Conservation (phyloP, 2,888 invertebrate genomes). For the Agrenia bidenticulata region DNA sequence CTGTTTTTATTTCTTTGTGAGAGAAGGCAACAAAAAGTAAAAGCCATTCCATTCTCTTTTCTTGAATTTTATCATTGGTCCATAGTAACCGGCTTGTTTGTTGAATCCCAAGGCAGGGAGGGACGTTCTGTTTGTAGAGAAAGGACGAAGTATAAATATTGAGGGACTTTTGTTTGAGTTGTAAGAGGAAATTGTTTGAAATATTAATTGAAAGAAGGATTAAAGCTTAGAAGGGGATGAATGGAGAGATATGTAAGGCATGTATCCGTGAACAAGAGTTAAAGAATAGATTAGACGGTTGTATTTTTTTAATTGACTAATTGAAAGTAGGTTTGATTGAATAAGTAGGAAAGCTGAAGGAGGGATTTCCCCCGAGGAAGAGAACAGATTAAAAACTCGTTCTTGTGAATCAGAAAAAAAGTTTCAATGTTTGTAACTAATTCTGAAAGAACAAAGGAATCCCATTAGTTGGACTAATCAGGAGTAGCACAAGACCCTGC, state of each 20-base stretch:
- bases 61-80: too few relatives aligned
- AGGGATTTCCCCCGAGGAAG: slow-evolving; percentile 1
- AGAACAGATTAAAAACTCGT: slow-evolving; percentile 3
- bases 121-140: slow-evolving; percentile 3
- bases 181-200: background rate
- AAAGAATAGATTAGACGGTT: slow-evolving; percentile 9
- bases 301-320: slow-evolving; percentile 9
- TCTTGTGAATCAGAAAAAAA: background rate
- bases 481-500: background rate
- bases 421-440: background rate
- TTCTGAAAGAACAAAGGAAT: slow-evolving; percentile 9
- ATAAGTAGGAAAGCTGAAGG: background rate
- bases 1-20: too few relatives aligned
- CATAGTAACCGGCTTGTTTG: too few relatives aligned
- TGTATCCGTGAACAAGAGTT: slow-evolving; percentile 2
- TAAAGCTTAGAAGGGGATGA: background rate
- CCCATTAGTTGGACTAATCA: slow-evolving; percentile 7
- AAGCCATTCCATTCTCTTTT: too few relatives aligned
- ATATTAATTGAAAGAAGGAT: slow-evolving; percentile 2
- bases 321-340: slow-evolving; percentile 3
- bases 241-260: background rate
- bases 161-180: too few relatives aligned
- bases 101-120: too few relatives aligned
- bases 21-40: too few relatives aligned
- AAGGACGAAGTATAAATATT: too few relatives aligned